phyloP scores from a whole-genome alignment of 2,888 invertebrate species.

The Drosophila atroscutellata region DNA sequence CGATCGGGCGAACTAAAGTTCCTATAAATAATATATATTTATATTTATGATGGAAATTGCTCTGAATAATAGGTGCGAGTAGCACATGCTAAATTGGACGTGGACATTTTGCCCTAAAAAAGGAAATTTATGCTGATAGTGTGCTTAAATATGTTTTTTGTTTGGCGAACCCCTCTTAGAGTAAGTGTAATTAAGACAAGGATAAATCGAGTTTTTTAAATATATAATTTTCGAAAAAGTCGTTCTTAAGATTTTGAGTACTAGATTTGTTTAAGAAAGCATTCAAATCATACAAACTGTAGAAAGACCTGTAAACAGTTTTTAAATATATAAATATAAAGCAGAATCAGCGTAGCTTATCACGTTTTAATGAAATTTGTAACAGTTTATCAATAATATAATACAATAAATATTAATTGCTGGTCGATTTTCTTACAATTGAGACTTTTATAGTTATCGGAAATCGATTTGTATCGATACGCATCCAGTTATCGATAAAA shows the following conservation, averaged over 20 bases:
- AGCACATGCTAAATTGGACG: not conserved
- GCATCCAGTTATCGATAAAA: not conserved
- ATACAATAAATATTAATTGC: too few relatives aligned
- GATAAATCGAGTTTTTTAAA: not conserved
- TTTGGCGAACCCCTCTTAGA: not conserved
- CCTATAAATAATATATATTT: not conserved
- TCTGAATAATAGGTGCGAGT: not conserved
- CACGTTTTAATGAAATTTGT: not conserved
- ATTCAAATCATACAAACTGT: not conserved
- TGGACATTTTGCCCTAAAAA: not conserved
- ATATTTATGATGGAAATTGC: not conserved
- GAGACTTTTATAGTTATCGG: not conserved
- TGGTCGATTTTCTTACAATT: accelerated
- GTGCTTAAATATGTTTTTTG: not conserved
- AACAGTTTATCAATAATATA: not conserved
- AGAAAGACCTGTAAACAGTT: accelerated
- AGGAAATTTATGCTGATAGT: not conserved
- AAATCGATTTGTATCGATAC: not conserved
- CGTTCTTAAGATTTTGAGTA: not conserved
- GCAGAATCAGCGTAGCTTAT: not conserved
- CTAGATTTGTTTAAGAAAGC: not conserved
- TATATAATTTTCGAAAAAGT: not conserved
- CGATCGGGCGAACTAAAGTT: not conserved
- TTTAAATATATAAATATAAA: not conserved
- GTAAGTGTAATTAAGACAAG: not conserved